Evolutionary conservation across 1,140 invertebrate genomes (phyloP).

Genomic region (Zaprionus vittiger): DNA sequence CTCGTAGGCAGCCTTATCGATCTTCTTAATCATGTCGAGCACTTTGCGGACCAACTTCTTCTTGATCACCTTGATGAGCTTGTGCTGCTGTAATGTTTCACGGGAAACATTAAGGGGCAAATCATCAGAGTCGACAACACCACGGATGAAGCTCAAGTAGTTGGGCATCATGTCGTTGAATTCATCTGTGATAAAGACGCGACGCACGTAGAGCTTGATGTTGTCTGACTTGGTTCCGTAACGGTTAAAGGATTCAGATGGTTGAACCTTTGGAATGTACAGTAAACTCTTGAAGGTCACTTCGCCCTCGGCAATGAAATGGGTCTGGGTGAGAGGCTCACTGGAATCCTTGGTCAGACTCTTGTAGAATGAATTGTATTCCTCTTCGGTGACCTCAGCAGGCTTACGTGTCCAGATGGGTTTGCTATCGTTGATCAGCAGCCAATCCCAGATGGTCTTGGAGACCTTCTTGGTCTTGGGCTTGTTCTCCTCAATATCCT

Average conservation of each 20-base stretch:
- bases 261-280: constrained; percentile 95
- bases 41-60: constrained; percentile 99
- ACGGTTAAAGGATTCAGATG: constrained; percentile 96
- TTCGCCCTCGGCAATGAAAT: constrained; percentile 99
- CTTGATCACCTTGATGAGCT: constrained; percentile 99
- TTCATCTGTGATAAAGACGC: constrained; percentile 99
- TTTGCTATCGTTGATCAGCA: constrained; percentile 97
- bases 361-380: constrained; percentile 98
- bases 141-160: constrained; percentile 97
- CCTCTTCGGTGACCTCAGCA: constrained; percentile 92
- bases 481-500: constrained; percentile 89
- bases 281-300: constrained; percentile 99
- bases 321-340: constrained; percentile 94
- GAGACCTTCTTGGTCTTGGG: constrained; percentile 97
- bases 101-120: constrained; percentile 98
- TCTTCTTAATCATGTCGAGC: constrained; percentile 99
- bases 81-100: constrained; percentile 99
- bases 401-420: constrained; percentile 99
- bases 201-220: constrained; percentile 97
- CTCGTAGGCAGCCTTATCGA: constrained; percentile 95
- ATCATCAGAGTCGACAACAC: constrained; percentile 99
- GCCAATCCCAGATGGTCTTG: constrained; percentile 99
- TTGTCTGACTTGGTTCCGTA: constrained; percentile 97
- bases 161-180: constrained; percentile 99
- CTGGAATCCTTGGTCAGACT: constrained; percentile 95